Evolutionary conservation across 2,888 invertebrate genomes (phyloP).

Genomic region (Minunthozetes semirufus): DNA sequence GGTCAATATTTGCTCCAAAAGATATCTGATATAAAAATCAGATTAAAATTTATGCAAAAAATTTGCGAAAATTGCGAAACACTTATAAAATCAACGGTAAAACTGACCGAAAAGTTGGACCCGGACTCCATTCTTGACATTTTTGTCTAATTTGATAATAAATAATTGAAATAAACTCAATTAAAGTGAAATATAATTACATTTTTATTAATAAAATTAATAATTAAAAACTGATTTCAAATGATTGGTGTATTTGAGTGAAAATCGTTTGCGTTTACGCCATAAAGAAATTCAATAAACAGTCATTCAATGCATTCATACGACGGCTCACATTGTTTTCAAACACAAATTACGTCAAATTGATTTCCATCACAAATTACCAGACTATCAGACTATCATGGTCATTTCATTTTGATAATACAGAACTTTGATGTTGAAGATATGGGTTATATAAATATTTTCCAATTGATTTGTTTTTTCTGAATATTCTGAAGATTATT

Average conservation of each 20-base stretch:
- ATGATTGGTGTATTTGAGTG: background rate
- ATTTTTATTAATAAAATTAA: background rate
- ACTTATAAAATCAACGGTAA: background rate
- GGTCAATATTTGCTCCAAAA: background rate
- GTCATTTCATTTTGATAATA: too few species aligned
- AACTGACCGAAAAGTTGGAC: background rate
- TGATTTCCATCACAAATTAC: too few species aligned
- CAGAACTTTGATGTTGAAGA: too few species aligned
- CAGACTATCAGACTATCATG: too few species aligned
- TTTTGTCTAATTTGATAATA: background rate
- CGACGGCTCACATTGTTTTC: background rate
- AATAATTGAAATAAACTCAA: background rate
- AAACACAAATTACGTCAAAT: too few species aligned
- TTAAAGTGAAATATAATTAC: background rate
- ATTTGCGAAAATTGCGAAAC: background rate
- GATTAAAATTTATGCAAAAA: background rate
- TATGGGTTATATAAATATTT: too few species aligned
- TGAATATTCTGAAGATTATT: too few species aligned
- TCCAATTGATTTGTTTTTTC: too few species aligned
- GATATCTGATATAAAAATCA: background rate
- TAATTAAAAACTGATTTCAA: background rate
- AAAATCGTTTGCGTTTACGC: background rate
- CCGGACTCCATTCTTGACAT: background rate
- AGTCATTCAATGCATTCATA: background rate
- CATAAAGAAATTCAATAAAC: background rate